Base-by-base conservation (phyloP, 2,113 vertebrate genomes). In the Ascaphus truei region DNA sequence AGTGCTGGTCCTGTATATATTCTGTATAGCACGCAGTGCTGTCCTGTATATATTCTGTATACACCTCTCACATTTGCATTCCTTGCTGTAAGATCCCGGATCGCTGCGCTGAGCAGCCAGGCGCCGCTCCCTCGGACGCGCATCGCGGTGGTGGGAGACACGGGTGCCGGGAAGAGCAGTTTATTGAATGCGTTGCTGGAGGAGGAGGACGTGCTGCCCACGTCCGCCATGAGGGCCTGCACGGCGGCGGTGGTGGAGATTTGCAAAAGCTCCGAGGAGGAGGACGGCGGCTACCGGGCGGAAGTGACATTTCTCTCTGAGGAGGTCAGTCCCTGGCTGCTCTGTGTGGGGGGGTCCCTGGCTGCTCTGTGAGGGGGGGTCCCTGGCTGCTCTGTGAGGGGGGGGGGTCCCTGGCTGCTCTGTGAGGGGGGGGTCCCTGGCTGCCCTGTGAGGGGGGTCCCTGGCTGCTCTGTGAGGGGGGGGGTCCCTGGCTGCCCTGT, bases 181-280 rank as follows among this genome's bases (percentile, higher is more conserved):
- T 18, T 76, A 39, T 29, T 76, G 4, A 76, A 76, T 0, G 74
- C 74, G 3, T 34, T 76, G 37, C 48, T 76, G 25, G 74, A 65
- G 0, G 69, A 69, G 55, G 74, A 76, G 25, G 71, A 53, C 0
- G 61, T 73, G 45, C 60, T 76, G 18, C 74, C 74, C 13, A 73
- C 74, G 1, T 76, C 74, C 0, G 64, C 71, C 30, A 76, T 76
- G 74, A 61, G 74, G 4, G 74, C 74, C 55, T 76, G 74, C 31
- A 76, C 74, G 0, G 74, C 74, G 0, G 74, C 71, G 30, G 65
- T 65, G 0, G 71, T 76, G 23, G 74, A 73, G 37, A 53, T 76
- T 27, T 55, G 57, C 5, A 47, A 47, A 30, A 59, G 33, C 0
- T 30, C 39, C 1, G 47, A n/a, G n/a, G n/a, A n/a, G n/a, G n/a